Evolutionary conservation across 2,797 vertebrate genomes (phyloP).

Genomic region (Crypturellus tataupa): DNA sequence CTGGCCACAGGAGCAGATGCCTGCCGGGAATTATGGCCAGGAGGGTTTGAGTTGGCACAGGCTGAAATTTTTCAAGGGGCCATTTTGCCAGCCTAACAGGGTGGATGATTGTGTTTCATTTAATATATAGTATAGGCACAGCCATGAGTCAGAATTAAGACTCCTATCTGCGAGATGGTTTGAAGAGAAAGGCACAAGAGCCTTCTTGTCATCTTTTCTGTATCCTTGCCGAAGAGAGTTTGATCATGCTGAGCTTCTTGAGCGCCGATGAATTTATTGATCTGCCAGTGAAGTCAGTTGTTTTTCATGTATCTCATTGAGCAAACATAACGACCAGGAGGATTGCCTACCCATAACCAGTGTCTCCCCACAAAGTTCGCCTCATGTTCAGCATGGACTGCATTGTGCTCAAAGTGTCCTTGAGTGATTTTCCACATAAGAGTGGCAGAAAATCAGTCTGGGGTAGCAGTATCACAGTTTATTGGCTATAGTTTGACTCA

Average conservation of each 20-base stretch:
- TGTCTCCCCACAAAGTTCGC: not conserved
- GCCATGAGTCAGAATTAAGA: rapidly evolving
- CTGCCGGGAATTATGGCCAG: not conserved
- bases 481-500: not conserved
- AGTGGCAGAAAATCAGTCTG: not conserved
- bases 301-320: not conserved
- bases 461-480: not conserved
- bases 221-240: not conserved
- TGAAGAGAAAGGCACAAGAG: not conserved
- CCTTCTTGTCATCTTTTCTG: not conserved
- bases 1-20: not conserved
- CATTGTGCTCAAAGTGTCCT: not conserved
- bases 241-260: not conserved
- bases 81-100: rapidly evolving
- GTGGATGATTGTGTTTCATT: not conserved
- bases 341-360: not conserved
- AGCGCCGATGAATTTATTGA: not conserved
- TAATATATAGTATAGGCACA: not conserved
- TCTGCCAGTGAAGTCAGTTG: not conserved
- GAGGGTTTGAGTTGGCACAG: not conserved
- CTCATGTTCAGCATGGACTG: not conserved
- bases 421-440: not conserved
- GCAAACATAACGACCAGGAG: not conserved
- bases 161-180: not conserved
- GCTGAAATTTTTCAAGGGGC: not conserved